A percentile compares a stretch with the other conserved stretches of the same genome.
These are phyloP conservation scores for Todiramphus saurophagus DNA, from an alignment of 2,113 vertebrate genomes.

Conservation along the genomic window DNA sequence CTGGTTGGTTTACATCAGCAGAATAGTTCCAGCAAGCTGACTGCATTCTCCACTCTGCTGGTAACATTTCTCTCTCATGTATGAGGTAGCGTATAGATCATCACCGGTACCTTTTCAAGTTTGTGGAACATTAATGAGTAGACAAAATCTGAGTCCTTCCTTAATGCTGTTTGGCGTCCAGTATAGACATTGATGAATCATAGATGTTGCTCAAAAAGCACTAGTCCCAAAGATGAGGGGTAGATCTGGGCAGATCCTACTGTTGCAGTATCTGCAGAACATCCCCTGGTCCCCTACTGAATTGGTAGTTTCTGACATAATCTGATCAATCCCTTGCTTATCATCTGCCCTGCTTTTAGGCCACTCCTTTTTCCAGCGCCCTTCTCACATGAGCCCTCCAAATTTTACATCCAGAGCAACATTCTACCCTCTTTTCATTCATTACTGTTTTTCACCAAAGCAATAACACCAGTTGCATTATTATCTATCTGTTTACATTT, in stretches of 20 bases:
- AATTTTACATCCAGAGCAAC: no score
- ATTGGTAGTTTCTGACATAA: no score
- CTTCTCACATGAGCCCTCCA: background rate
- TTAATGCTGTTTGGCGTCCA: background rate
- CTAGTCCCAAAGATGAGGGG: background rate
- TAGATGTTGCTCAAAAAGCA: background rate
- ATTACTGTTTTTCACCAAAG: background rate
- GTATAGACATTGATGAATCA: background rate
- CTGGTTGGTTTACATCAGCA: conserved; percentile 18
- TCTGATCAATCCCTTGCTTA: no score
- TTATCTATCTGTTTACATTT: background rate
- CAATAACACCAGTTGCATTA: background rate
- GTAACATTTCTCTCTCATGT: background rate
- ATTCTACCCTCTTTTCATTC: background rate
- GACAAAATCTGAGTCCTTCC: background rate
- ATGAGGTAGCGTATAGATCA: background rate
- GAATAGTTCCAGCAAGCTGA: background rate
- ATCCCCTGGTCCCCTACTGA: no score
- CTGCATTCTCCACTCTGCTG: background rate
- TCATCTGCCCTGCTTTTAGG: no score
- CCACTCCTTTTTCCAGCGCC: no score
- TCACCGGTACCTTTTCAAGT: background rate
- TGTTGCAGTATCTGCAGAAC: no score
- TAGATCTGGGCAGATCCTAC: background rate
- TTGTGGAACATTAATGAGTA: background rate